A percentile compares a stretch with the other conserved stretches of the same genome.
These are phyloP conservation scores for Phainopepla nitens DNA, from an alignment of 2,113 vertebrate species.

Conservation along the genomic window DNA sequence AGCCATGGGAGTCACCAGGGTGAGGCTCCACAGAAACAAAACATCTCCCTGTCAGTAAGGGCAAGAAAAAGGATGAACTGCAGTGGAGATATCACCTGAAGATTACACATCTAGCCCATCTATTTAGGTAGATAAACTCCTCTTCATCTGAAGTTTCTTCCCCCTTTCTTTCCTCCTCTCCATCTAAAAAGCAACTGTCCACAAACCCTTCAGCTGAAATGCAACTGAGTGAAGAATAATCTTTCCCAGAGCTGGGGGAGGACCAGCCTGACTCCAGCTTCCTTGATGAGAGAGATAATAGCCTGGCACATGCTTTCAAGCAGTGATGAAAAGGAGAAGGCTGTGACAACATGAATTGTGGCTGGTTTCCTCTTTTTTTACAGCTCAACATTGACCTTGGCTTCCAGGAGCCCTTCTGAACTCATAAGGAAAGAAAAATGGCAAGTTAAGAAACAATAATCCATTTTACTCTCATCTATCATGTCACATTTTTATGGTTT, in stretches of 20 bases:
- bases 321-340: not conserved
- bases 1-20: not conserved
- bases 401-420: not conserved
- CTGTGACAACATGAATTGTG: not conserved
- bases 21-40: not conserved
- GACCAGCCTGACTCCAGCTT: not conserved
- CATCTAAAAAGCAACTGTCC: not conserved
- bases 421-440: slow-evolving; percentile 13
- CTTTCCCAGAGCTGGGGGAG: not conserved
- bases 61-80: not conserved
- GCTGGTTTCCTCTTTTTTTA: not conserved
- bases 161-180: not conserved
- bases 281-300: not conserved
- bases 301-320: not conserved
- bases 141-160: not conserved
- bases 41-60: not conserved
- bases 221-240: not conserved
- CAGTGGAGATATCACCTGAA: not conserved
- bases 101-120: not conserved
- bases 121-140: not conserved
- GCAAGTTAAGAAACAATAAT: not conserved
- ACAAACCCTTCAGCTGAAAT: not conserved
- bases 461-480: not conserved
- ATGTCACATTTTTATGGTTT: not conserved
- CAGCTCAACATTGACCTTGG: not conserved